These are phyloP conservation scores for Mustelus asterias DNA, from an alignment of 2,113 vertebrate species.

Conservation along the genomic window DNA sequence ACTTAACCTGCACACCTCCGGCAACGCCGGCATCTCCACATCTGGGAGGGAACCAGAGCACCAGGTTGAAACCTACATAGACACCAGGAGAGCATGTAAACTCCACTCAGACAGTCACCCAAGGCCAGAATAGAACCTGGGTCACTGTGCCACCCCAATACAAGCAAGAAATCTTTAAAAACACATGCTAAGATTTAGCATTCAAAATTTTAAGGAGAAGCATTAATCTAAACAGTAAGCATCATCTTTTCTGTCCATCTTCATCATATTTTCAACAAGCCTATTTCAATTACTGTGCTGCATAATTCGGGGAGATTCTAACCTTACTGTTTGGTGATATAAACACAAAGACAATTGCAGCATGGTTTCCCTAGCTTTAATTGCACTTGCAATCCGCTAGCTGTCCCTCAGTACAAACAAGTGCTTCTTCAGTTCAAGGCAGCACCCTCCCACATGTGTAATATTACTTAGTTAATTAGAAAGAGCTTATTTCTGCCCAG, in stretches of 20 bases:
- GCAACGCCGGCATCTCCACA: too few relatives aligned
- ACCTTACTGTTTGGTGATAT: background rate
- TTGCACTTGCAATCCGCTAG: background rate
- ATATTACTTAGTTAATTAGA: slow-evolving; percentile 32
- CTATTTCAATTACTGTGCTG: background rate
- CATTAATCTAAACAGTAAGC: background rate
- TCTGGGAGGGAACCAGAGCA: too few relatives aligned
- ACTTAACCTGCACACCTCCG: too few relatives aligned
- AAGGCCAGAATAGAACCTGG: too few relatives aligned
- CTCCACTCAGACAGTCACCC: too few relatives aligned
- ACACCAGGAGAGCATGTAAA: too few relatives aligned
- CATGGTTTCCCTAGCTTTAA: background rate
- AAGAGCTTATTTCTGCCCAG: slow-evolving; percentile 34
- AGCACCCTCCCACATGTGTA: slow-evolving; percentile 26
- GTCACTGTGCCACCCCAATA: background rate
- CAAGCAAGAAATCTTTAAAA: background rate
- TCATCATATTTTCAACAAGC: background rate
- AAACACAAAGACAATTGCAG: background rate
- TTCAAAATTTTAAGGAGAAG: background rate
- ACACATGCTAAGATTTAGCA: background rate
- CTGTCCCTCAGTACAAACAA: slow-evolving; percentile 5
- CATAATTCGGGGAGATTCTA: background rate
- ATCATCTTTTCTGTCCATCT: background rate
- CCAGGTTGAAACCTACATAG: too few relatives aligned
- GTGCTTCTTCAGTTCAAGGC: slow-evolving; percentile 5